Evolutionary conservation across 2,113 vertebrate genomes (phyloP).

Genomic region (Cryptotis parvus): DNA sequence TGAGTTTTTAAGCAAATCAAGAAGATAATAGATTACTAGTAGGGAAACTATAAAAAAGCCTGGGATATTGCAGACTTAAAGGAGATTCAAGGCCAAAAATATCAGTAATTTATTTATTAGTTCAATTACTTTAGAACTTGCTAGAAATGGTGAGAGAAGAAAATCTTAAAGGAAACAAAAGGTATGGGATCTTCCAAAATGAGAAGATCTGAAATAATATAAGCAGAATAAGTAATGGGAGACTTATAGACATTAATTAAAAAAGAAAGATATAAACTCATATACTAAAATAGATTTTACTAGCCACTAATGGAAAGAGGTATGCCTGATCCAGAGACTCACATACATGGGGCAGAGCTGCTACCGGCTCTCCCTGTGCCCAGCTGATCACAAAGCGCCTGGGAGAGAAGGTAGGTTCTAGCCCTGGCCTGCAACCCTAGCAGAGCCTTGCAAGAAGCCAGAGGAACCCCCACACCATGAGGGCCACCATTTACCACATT

Average conservation of each 20-base stretch:
- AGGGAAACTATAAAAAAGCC: neutral
- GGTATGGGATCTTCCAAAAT: neutral
- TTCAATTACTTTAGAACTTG: constrained; percentile 3
- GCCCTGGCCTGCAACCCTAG: too few species aligned
- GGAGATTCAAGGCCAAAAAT: neutral
- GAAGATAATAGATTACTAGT: neutral
- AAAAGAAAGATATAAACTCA: neutral
- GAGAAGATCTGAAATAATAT: neutral
- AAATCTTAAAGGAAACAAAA: neutral
- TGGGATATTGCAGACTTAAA: neutral
- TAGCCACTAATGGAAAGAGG: too few species aligned
- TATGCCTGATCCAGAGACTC: too few species aligned
- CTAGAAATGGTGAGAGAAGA: neutral
- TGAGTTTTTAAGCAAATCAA: neutral
- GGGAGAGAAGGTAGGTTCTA: too few species aligned
- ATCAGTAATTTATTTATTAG: neutral
- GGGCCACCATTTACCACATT: too few species aligned
- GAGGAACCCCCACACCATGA: too few species aligned
- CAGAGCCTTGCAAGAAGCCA: too few species aligned
- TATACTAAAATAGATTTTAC: too few species aligned
- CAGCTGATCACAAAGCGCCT: too few species aligned
- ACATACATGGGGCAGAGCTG: too few species aligned
- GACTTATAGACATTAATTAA: neutral
- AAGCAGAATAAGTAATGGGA: neutral
- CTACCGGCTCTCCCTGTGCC: too few species aligned